A percentile compares a stretch with the other conserved stretches of the same genome.
Evolutionary conservation across 2,113 vertebrate genomes (phyloP).

Genomic region (Hippolais icterina): DNA sequence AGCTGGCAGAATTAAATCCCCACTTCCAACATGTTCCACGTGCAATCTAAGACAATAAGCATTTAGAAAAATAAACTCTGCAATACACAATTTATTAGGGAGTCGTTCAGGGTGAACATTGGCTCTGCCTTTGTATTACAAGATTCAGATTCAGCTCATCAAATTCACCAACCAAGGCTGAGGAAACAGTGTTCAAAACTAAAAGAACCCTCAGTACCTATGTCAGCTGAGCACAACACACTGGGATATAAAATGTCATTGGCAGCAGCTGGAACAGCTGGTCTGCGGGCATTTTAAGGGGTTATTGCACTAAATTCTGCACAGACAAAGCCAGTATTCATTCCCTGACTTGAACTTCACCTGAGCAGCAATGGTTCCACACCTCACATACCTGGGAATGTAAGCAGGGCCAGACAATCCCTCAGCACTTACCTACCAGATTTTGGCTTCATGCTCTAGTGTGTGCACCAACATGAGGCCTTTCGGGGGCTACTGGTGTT

Average conservation of each 20-base stretch:
- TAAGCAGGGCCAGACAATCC: not conserved
- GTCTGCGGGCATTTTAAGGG: not conserved
- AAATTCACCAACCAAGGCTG: not conserved
- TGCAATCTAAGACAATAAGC: not conserved
- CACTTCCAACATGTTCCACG: not conserved
- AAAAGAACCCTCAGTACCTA: not conserved
- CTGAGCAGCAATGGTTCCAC: not conserved
- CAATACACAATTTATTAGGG: not conserved
- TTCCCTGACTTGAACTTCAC: not conserved
- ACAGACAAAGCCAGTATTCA: not conserved
- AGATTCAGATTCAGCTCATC: not conserved
- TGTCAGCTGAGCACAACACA: not conserved
- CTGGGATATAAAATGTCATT: rapidly evolving
- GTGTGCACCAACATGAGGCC: rapidly evolving
- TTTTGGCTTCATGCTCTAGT: no score
- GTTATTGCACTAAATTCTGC: not conserved
- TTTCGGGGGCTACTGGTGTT: not conserved
- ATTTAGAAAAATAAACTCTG: not conserved
- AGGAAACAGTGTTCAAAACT: not conserved
- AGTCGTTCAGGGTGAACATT: not conserved
- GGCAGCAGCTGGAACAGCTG: not conserved
- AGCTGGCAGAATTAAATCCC: not conserved
- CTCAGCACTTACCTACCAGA: not conserved
- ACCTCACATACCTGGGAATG: not conserved
- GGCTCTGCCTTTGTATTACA: not conserved